Percentiles rank a stretch among this genome's conserved stretches.
phyloP scores from a whole-genome alignment of 2,888 invertebrate genomes.

The Lochmaea capreae region DNA sequence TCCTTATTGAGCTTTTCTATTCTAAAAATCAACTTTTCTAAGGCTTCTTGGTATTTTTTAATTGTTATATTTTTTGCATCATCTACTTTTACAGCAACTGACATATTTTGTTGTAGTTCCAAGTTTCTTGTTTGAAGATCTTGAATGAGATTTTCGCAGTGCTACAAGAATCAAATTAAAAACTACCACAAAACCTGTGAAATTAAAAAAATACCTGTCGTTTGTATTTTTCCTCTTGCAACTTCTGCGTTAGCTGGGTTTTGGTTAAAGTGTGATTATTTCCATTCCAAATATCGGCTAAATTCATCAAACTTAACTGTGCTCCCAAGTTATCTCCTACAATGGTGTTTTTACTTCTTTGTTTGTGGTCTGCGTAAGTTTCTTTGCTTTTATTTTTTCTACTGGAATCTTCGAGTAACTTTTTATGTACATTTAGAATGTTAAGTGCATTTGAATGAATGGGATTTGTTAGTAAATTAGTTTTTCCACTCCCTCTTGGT shows the following conservation, averaged over 20 bases:
- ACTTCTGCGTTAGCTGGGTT: conserved; percentile 62
- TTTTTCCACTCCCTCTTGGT: conserved; percentile 26
- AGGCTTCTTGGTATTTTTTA: conserved; percentile 73
- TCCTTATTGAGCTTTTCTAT: conserved; percentile 59
- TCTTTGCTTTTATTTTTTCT: conserved; percentile 38
- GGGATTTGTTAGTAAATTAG: conserved; percentile 43
- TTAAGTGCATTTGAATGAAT: conserved; percentile 54
- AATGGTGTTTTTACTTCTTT: conserved; percentile 43
- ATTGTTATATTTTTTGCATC: conserved; percentile 80
- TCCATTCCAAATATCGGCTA: conserved; percentile 74
- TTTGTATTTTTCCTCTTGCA: conserved; percentile 82
- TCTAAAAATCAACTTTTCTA: conserved; percentile 67
- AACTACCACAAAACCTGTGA: neutral
- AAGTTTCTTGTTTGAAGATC: conserved; percentile 78
- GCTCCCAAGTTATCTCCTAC: conserved; percentile 33
- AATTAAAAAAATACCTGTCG: conserved; percentile 70
- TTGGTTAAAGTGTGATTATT: conserved; percentile 40
- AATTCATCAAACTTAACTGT: conserved; percentile 61
- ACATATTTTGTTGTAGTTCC: conserved; percentile 82
- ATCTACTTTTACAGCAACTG: conserved; percentile 83
- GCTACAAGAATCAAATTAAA: conserved; percentile 65
- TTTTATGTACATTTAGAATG: conserved; percentile 53
- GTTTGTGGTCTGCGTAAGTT: conserved; percentile 33
- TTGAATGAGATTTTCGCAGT: conserved; percentile 82
- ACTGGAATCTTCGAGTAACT: conserved; percentile 45